Evolutionary conservation across 64 coral and sea anemone species (phyloP).

Genomic region (Montipora capricornis): DNA sequence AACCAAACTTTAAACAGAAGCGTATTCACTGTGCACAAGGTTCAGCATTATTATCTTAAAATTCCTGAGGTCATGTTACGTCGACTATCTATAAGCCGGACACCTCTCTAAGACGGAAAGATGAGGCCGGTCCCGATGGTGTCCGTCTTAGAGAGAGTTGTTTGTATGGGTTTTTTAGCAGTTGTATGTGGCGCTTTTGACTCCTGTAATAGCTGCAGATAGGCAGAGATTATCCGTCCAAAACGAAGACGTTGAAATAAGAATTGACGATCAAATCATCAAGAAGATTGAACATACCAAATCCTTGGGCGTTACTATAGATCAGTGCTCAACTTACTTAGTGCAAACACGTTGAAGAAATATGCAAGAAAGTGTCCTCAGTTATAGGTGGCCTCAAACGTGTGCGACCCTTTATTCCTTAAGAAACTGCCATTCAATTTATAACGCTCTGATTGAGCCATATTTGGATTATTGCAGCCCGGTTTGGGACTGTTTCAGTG

Average conservation of each 20-base stretch:
- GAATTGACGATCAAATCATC: too few species aligned
- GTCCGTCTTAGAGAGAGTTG: slow-evolving; percentile 25
- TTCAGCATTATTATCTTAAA: slow-evolving; percentile 58
- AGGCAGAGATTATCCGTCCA: too few species aligned
- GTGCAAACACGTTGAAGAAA: too few species aligned
- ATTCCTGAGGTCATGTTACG: slow-evolving; percentile 35
- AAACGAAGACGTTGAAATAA: too few species aligned
- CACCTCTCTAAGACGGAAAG: slow-evolving; percentile 25
- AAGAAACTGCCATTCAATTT: not conserved
- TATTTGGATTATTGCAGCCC: slow-evolving; percentile 37
- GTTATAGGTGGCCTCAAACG: too few species aligned
- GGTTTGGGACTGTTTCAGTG: slow-evolving; percentile 33
- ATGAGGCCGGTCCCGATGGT: slow-evolving; percentile 21
- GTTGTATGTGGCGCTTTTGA: too few species aligned
- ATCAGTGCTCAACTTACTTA: too few species aligned
- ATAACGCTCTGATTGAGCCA: slow-evolving; percentile 34
- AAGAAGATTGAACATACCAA: too few species aligned
- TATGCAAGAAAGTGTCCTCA: too few species aligned
- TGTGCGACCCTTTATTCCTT: not conserved
- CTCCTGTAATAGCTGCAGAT: too few species aligned
- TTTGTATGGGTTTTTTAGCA: not conserved
- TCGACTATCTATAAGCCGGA: slow-evolving; percentile 18
- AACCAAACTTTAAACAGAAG: slow-evolving; percentile 30
- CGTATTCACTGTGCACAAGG: slow-evolving; percentile 38
- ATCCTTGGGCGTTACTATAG: too few species aligned